These are phyloP conservation scores for Zosterops hypoxanthus DNA, from an alignment of 2,113 vertebrate genomes.

Conservation along the genomic window DNA sequence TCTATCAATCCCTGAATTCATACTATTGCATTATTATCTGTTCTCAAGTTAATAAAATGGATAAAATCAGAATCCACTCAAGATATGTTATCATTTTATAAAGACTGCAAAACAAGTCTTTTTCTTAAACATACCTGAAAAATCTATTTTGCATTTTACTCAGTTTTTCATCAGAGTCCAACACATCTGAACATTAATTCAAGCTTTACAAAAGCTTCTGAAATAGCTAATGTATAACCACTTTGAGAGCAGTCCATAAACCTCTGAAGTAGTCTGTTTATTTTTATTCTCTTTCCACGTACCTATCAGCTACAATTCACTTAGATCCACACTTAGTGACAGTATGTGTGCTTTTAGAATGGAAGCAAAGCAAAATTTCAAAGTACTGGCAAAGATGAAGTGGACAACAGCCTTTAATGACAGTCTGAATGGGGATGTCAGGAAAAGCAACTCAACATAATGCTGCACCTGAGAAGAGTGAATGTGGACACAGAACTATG, in stretches of 20 bases:
- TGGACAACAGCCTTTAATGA: not conserved
- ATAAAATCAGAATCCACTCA: not conserved
- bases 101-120: not conserved
- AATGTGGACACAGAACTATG: rapidly evolving
- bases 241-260: not conserved
- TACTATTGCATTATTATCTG: not conserved
- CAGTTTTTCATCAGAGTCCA: not conserved
- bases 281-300: not conserved
- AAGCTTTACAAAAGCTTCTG: not conserved
- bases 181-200: not conserved
- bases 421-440: not conserved
- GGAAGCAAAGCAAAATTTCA: not conserved
- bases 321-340: not conserved
- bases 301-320: not conserved
- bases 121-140: not conserved
- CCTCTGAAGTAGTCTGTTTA: not conserved
- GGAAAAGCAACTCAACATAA: rapidly evolving
- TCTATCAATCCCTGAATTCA: not conserved
- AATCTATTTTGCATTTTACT: not conserved
- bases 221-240: not conserved
- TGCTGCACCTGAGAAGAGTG: not conserved
- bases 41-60: not conserved
- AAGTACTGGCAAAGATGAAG: not conserved
- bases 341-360: not conserved
- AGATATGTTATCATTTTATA: not conserved